phyloP scores from a whole-genome alignment of 2,113 vertebrate genomes.

The Sinocyclocheilus anophthalmus region DNA sequence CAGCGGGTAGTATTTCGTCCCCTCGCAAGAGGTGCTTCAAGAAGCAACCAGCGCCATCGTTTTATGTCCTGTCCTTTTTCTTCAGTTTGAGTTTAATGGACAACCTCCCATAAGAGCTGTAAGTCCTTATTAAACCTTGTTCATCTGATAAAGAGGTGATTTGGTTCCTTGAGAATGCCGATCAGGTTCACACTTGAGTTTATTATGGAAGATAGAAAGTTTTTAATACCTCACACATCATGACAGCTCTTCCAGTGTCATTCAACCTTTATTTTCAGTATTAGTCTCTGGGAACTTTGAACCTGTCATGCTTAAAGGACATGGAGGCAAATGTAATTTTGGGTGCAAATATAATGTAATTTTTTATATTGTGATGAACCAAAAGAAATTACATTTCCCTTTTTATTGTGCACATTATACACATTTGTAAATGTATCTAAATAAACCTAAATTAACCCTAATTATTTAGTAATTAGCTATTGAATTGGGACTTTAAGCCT shows the following conservation, averaged over 20 bases:
- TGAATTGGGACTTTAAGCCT: not conserved
- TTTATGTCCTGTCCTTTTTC: slow-evolving; percentile 56
- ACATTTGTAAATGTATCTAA: not conserved
- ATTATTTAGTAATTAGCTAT: not conserved
- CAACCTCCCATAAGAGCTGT: slow-evolving; percentile 31
- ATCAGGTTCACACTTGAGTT: not conserved
- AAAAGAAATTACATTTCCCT: not conserved
- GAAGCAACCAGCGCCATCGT: slow-evolving; percentile 53
- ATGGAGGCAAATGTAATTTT: not conserved
- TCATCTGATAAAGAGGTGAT: slow-evolving; percentile 20
- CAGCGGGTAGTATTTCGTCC: slow-evolving; percentile 61
- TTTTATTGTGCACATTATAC: not conserved
- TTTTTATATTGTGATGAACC: not conserved
- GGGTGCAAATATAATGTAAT: not conserved
- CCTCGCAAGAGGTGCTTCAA: slow-evolving; percentile 43
- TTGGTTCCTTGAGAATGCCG: not conserved
- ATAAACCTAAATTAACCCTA: not conserved
- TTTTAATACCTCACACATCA: not conserved
- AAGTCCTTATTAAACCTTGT: slow-evolving; percentile 45
- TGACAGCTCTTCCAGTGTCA: not conserved
- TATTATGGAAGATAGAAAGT: not conserved
- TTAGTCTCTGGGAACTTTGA: not conserved
- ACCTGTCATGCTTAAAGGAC: not conserved
- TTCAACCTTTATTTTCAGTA: not conserved
- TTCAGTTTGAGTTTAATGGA: slow-evolving; percentile 50